Percentiles rank a stretch among this genome's conserved stretches.
These are phyloP conservation scores for Pseudomyrmex sp. DNA, from an alignment of 1,140 invertebrate genomes.

Conservation along the genomic window DNA sequence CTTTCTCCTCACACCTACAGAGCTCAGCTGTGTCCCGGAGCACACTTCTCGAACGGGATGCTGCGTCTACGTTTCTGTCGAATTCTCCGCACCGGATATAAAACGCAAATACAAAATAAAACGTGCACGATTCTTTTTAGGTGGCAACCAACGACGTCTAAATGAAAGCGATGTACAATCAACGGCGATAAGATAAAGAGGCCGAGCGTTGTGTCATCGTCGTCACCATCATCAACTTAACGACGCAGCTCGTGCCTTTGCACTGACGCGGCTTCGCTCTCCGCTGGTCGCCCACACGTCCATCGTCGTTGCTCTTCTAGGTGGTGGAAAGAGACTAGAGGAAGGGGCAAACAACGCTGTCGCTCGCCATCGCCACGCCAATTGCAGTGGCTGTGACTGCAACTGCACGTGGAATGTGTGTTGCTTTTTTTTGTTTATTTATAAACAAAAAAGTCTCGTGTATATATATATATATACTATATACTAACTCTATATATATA, in stretches of 20 bases:
- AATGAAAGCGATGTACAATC: slow-evolving; percentile 1
- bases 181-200: slow-evolving; percentile 38
- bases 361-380: slow-evolving; percentile 34
- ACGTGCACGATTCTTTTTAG: too few species aligned
- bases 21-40: background rate
- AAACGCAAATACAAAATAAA: too few species aligned
- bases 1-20: slow-evolving; percentile 52
- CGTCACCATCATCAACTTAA: background rate
- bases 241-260: slow-evolving; percentile 36
- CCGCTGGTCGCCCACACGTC: background rate
- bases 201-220: background rate
- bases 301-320: background rate
- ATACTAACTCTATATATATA: too few species aligned
- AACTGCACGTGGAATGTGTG: slow-evolving; percentile 38
- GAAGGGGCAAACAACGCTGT: slow-evolving; percentile 40
- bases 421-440: background rate
- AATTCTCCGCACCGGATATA: too few species aligned
- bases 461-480: too few species aligned
- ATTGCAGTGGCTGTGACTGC: slow-evolving; percentile 26
- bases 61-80: background rate
- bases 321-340: background rate
- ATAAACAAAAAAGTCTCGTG: background rate
- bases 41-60: background rate
- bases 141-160: background rate
- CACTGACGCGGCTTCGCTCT: slow-evolving; percentile 32